A percentile compares a stretch with the other conserved stretches of the same genome.
Conservation (phyloP, 2,797 vertebrate genomes). For the Anguilla marmorata region DNA sequence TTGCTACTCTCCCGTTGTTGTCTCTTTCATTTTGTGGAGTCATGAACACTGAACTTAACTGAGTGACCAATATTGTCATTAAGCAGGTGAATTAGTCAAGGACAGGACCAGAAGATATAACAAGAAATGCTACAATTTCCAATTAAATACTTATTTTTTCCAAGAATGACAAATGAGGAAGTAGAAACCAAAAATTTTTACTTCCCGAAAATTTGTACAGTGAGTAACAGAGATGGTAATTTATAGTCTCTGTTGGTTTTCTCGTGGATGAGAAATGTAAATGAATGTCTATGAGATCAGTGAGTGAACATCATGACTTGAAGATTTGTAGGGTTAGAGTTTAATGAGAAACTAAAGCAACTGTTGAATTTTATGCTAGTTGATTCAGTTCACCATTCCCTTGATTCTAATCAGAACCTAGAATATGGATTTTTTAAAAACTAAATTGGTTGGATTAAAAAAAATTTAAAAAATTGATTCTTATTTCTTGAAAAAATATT, state of each 20-base stretch:
- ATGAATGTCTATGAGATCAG: not conserved
- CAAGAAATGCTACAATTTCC: not conserved
- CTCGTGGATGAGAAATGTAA: not conserved
- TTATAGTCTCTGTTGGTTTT: not conserved
- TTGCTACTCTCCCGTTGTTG: no score
- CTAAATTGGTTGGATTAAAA: not conserved
- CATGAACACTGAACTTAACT: no score
- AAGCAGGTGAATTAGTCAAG: not conserved
- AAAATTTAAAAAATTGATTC: not conserved
- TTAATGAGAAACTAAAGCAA: not conserved
- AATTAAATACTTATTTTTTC: conserved; percentile 13
- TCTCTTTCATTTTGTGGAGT: no score
- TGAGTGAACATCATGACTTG: not conserved
- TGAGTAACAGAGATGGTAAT: not conserved
- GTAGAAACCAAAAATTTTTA: not conserved
- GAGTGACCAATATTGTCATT: not conserved
- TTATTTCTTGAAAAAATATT: not conserved
- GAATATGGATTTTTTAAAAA: not conserved
- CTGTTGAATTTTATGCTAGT: not conserved
- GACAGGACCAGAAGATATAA: not conserved
- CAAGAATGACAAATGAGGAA: conserved; percentile 48
- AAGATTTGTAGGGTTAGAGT: not conserved
- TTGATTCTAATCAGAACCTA: not conserved
- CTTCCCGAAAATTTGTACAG: conserved; percentile 47
- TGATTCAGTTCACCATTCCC: not conserved